These are phyloP conservation scores for Rhogogaster chlorosoma DNA, from an alignment of 2,888 invertebrate genomes.

Conservation along the genomic window DNA sequence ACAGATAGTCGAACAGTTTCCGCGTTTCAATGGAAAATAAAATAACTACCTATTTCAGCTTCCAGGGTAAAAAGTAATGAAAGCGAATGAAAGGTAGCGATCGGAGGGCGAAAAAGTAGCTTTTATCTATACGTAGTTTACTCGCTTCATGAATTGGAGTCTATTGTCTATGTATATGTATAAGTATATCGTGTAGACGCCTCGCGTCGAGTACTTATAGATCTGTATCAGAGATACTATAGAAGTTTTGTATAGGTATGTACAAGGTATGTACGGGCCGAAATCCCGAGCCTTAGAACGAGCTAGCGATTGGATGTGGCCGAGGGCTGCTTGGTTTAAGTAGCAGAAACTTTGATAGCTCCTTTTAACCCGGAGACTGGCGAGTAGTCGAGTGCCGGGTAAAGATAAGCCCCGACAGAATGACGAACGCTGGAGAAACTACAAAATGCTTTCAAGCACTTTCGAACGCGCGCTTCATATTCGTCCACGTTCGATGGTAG, in stretches of 20 bases:
- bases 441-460: constrained; percentile 44
- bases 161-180: no score
- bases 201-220: background rate
- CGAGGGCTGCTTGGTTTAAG: constrained; percentile 2
- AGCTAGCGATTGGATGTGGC: background rate
- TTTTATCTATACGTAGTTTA: no score
- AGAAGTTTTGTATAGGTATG: no score
- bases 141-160: no score
- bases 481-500: constrained; percentile 3
- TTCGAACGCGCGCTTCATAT: constrained; percentile 9
- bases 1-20: no score
- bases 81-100: no score
- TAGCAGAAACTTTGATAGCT: background rate
- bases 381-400: background rate
- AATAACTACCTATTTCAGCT: no score
- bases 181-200: background rate
- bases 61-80: no score
- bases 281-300: background rate
- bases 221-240: background rate
- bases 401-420: constrained; percentile 21
- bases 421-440: constrained; percentile 29
- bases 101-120: no score
- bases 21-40: no score
- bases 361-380: constrained; percentile 13
- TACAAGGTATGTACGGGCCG: background rate